Percentiles rank a stretch among this genome's conserved stretches.
Conservation (phyloP, 2,113 vertebrate genomes). For the Marmota flaviventris region DNA sequence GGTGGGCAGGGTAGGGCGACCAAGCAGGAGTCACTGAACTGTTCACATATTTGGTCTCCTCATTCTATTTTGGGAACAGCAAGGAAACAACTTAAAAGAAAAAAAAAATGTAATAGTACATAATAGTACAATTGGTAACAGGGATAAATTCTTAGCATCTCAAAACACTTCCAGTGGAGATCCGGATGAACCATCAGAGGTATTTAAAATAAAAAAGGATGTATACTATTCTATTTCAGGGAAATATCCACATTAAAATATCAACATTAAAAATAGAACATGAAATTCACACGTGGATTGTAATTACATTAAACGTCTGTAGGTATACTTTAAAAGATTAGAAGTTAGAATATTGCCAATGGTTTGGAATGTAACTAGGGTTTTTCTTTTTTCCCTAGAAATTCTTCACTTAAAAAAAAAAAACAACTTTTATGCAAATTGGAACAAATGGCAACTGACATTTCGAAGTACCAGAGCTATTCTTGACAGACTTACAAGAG, state of each 20-base stretch:
- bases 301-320: constrained; percentile 44
- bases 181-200: not conserved
- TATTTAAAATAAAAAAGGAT: not conserved
- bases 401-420: constrained; percentile 33
- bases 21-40: not conserved
- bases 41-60: not conserved
- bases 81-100: not conserved
- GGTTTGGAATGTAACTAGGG: not conserved
- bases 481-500: not conserved
- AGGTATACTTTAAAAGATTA: not conserved
- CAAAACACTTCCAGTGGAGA: not conserved
- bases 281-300: constrained; percentile 16
- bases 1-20: not conserved
- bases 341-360: constrained; percentile 9
- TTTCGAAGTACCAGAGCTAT: not conserved
- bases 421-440: not conserved
- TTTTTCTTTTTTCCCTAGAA: constrained; percentile 5
- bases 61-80: not conserved
- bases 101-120: not conserved
- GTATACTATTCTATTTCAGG: not conserved
- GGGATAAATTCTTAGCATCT: not conserved
- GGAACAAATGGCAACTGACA: not conserved
- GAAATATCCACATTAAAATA: constrained; percentile 17
- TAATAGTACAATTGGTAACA: not conserved
- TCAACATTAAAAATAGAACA: constrained; percentile 1